Evolutionary conservation across 2,888 invertebrate genomes (phyloP).

Genomic region (Prostheceraeus crozeri): DNA sequence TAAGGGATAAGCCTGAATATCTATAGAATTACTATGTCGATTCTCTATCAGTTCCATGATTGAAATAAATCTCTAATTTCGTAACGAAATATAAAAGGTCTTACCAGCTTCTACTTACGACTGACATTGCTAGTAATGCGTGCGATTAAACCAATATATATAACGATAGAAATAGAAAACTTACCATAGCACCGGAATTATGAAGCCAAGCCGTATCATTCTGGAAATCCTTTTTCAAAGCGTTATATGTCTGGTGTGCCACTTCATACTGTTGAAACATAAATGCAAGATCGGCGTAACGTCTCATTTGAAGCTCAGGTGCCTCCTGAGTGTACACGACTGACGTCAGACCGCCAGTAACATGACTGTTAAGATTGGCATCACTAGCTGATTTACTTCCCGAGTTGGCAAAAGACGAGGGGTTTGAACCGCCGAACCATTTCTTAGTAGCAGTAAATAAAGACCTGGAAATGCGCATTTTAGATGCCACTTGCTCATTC

Average conservation of each 20-base stretch:
- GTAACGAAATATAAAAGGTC: too few relatives aligned
- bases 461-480: conserved; percentile 82
- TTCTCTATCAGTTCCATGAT: too few relatives aligned
- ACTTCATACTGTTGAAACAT: conserved; percentile 85
- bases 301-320: conserved; percentile 81
- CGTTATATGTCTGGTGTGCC: conserved; percentile 86
- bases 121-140: too few relatives aligned
- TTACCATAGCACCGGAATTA: conserved; percentile 77
- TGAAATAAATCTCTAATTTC: too few relatives aligned
- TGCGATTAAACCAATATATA: too few relatives aligned
- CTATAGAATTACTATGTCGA: too few relatives aligned
- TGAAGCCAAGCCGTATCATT: conserved; percentile 94
- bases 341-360: conserved; percentile 23
- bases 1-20: too few relatives aligned
- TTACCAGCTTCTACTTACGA: too few relatives aligned
- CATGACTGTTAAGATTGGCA: conserved; percentile 18
- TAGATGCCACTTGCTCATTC: conserved; percentile 58
- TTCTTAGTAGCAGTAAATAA: conserved; percentile 86
- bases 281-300: conserved; percentile 87
- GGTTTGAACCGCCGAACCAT: conserved; percentile 64
- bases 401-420: background rate
- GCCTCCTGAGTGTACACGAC: conserved; percentile 57
- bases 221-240: conserved; percentile 91
- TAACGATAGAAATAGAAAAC: conserved; percentile 37
- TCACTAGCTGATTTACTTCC: background rate